These are phyloP conservation scores for Nematostella vectensis DNA, from an alignment of 92 coral and sea anemone species.

Conservation along the genomic window DNA sequence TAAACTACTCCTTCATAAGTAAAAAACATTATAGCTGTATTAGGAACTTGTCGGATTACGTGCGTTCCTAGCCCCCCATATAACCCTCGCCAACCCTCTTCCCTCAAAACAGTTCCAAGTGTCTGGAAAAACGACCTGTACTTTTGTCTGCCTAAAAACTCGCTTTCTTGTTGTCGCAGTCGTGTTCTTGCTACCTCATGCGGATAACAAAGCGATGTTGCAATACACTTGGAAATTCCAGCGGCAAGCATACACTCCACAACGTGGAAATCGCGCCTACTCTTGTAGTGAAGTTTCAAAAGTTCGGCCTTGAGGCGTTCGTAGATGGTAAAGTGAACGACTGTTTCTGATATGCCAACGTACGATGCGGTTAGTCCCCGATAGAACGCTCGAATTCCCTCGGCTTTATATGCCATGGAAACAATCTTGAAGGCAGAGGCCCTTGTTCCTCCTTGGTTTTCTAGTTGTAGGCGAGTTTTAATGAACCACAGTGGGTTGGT, in stretches of 20 bases:
- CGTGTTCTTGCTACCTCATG: conserved; percentile 96
- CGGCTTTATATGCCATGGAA: conserved; percentile 62
- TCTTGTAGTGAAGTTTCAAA: conserved; percentile 26
- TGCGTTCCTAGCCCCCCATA: conserved; percentile 92
- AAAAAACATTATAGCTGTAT: conserved; percentile 82
- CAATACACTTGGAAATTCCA: conserved; percentile 78
- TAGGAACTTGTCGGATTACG: conserved; percentile 85
- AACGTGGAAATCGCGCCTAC: conserved; percentile 36
- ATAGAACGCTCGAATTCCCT: conserved; percentile 85
- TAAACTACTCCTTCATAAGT: conserved; percentile 85
- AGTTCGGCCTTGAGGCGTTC: conserved; percentile 60
- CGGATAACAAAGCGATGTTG: conserved; percentile 82
- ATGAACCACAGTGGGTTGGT: conserved; percentile 96
- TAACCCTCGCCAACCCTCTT: conserved; percentile 78
- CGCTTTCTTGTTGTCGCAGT: conserved; percentile 81
- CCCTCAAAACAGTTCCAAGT: conserved; percentile 58
- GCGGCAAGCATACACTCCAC: conserved; percentile 84
- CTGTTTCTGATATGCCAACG: conserved; percentile 90
- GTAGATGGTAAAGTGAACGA: conserved; percentile 83
- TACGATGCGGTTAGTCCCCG: conserved; percentile 93
- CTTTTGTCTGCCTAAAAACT: conserved; percentile 57
- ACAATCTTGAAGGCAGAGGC: conserved; percentile 51
- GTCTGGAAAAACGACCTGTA: conserved; percentile 67
- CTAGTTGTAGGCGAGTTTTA: conserved; percentile 86
- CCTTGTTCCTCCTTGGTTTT: conserved; percentile 45